phyloP scores from a whole-genome alignment of 2,797 vertebrate species.

The Caiman crocodilus region DNA sequence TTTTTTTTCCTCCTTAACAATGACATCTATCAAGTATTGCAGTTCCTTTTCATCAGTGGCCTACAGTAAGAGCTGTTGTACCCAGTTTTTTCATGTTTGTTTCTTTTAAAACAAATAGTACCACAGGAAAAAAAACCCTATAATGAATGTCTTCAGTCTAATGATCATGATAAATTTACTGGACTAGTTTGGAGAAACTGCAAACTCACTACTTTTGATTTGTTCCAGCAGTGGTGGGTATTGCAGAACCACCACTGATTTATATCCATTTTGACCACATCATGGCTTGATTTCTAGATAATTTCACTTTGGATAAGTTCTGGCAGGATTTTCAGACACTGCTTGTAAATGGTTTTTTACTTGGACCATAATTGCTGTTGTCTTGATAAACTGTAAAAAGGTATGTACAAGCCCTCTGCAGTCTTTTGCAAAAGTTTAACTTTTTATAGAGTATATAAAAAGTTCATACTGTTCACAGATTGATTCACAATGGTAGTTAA shows the following conservation, averaged over 20 bases:
- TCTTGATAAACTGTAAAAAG: background rate
- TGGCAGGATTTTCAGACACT: background rate
- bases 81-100: constrained; percentile 60
- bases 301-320: background rate
- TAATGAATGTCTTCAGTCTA: constrained; percentile 53
- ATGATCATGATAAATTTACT: constrained; percentile 39
- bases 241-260: background rate
- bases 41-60: constrained; percentile 38
- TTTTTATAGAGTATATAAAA: background rate
- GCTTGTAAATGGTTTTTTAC: background rate
- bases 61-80: constrained; percentile 44
- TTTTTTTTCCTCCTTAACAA: constrained; percentile 59
- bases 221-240: background rate
- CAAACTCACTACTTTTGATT: background rate
- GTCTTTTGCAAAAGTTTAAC: background rate
- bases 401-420: background rate
- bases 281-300: background rate
- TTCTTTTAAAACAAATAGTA: constrained; percentile 28
- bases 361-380: background rate
- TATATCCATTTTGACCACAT: background rate
- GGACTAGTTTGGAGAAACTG: constrained; percentile 13
- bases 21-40: constrained; percentile 49
- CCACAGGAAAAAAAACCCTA: constrained; percentile 49
- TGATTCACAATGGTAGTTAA: background rate
- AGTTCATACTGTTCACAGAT: background rate